Evolutionary conservation across 2,888 invertebrate species (phyloP).

Genomic region (Carabus problematicus): DNA sequence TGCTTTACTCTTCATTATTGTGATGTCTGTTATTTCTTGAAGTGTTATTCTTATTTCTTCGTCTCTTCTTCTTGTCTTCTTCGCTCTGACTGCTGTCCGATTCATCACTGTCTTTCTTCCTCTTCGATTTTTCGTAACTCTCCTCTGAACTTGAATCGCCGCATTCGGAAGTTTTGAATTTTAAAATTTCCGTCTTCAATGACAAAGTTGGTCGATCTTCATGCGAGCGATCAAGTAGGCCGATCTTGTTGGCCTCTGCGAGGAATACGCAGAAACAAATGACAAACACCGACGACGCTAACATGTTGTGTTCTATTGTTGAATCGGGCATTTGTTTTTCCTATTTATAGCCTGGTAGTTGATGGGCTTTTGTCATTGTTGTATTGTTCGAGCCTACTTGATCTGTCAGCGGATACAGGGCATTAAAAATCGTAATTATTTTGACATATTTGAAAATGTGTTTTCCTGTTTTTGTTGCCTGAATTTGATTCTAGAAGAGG

Average conservation of each 20-base stretch:
- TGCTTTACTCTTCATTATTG: too few relatives aligned
- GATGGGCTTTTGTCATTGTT: constrained; percentile 7
- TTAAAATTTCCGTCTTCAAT: constrained; percentile 28
- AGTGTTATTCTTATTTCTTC: background rate
- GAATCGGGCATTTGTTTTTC: background rate
- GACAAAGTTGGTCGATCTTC: constrained; percentile 27
- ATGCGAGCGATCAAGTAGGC: constrained; percentile 15
- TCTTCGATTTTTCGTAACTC: constrained; percentile 6
- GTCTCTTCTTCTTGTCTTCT: constrained; percentile 20
- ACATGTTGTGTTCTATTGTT: constrained; percentile 18
- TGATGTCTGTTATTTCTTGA: background rate
- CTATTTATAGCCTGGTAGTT: constrained; percentile 23
- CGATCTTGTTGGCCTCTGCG: constrained; percentile 22
- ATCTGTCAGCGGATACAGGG: too few relatives aligned
- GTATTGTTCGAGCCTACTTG: too few relatives aligned
- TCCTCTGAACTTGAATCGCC: constrained; percentile 21
- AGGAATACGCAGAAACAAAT: constrained; percentile 2
- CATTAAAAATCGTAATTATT: too few relatives aligned
- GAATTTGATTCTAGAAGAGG: too few relatives aligned
- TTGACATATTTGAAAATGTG: too few relatives aligned
- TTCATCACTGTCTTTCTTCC: constrained; percentile 20
- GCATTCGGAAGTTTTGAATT: constrained; percentile 35
- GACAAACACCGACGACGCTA: constrained; percentile 1
- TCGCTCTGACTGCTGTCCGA: constrained; percentile 18
- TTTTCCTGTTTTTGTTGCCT: too few relatives aligned